Evolutionary conservation across 2,113 vertebrate genomes (phyloP).

Genomic region (Osmerus eperlanus): DNA sequence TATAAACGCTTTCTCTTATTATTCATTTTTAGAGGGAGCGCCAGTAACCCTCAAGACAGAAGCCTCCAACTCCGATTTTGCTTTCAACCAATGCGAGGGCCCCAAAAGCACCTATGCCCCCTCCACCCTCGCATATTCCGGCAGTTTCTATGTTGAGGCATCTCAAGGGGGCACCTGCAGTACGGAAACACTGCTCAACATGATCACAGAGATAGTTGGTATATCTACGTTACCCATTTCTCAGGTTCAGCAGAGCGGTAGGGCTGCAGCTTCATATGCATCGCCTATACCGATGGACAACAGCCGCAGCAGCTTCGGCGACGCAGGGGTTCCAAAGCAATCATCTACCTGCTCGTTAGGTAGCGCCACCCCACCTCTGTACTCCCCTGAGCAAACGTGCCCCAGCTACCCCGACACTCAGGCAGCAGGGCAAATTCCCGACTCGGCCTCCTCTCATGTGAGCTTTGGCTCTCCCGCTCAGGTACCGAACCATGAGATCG

Average conservation of each 20-base stretch:
- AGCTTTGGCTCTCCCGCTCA: slow-evolving; percentile 72
- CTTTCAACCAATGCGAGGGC: slow-evolving; percentile 78
- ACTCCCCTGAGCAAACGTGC: slow-evolving; percentile 71
- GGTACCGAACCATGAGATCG: slow-evolving; percentile 71
- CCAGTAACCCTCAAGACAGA: slow-evolving; percentile 80
- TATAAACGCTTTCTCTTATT: slow-evolving; percentile 55
- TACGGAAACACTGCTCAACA: slow-evolving; percentile 92
- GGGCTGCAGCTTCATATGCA: slow-evolving; percentile 60
- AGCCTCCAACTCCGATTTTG: slow-evolving; percentile 81
- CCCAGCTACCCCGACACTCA: slow-evolving; percentile 68
- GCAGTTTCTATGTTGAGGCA: slow-evolving; percentile 96
- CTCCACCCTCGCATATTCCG: slow-evolving; percentile 89
- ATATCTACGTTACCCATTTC: slow-evolving; percentile 84
- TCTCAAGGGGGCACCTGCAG: slow-evolving; percentile 88
- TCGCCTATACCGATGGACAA: slow-evolving; percentile 66
- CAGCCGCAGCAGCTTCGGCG: slow-evolving; percentile 64
- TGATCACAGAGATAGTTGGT: slow-evolving; percentile 95
- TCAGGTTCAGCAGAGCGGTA: slow-evolving; percentile 73
- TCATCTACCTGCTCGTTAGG: slow-evolving; percentile 56
- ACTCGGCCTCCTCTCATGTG: slow-evolving; percentile 62
- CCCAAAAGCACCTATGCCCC: slow-evolving; percentile 75
- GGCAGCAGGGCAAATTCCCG: slow-evolving; percentile 62
- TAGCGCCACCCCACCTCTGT: slow-evolving; percentile 53
- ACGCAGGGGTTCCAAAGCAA: slow-evolving; percentile 72
- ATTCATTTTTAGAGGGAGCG: slow-evolving; percentile 74